Percentiles rank a stretch among this genome's conserved stretches.
Evolutionary conservation across 2,797 vertebrate genomes (phyloP).

Genomic region (Oceanodroma leucorhoa): DNA sequence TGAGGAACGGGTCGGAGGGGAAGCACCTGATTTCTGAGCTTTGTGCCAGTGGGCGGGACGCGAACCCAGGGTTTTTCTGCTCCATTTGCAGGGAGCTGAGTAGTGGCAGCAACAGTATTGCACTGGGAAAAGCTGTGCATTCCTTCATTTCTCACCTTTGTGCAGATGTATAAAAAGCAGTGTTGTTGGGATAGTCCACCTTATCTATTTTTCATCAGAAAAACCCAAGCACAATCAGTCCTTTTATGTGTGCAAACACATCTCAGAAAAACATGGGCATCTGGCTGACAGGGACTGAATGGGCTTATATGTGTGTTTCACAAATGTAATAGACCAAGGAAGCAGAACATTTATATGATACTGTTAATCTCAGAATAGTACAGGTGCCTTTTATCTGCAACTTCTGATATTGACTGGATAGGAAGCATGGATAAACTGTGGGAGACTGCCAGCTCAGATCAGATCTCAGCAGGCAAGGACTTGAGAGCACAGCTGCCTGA

Average conservation of each 20-base stretch:
- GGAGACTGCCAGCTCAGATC: neutral
- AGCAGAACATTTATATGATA: neutral
- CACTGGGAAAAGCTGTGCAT: neutral
- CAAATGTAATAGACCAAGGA: neutral
- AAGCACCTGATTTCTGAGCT: neutral
- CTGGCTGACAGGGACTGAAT: neutral
- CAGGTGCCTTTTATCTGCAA: neutral
- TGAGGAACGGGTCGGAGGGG: neutral
- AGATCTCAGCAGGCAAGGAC: neutral
- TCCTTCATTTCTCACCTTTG: neutral
- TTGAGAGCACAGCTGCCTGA: neutral
- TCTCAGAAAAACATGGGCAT: neutral
- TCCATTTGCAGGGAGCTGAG: neutral
- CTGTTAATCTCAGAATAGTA: neutral
- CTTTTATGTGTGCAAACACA: neutral
- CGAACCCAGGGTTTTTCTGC: neutral
- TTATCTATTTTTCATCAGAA: neutral
- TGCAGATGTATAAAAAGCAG: neutral
- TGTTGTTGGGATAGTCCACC: fast-evolving
- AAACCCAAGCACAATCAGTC: neutral
- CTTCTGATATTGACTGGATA: neutral
- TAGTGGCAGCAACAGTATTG: neutral
- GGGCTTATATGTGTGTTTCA: fast-evolving
- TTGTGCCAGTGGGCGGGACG: neutral
- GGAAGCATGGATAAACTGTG: neutral